Evolutionary conservation across 1,140 invertebrate genomes (phyloP).

Genomic region (Psix sp.): DNA sequence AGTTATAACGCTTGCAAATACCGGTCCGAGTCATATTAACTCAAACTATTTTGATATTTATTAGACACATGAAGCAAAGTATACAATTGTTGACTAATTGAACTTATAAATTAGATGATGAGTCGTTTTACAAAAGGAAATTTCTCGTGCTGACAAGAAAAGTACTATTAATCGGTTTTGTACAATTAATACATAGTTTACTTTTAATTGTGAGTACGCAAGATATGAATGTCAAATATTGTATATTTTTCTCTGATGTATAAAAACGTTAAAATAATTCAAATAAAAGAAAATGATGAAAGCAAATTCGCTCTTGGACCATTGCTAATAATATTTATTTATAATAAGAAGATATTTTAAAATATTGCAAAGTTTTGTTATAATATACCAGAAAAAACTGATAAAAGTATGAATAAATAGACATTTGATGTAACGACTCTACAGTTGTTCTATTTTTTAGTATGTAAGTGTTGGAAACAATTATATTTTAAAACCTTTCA

Average conservation of each 20-base stretch:
- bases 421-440: constrained; percentile 1
- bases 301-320: constrained; percentile 1
- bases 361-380: neutral
- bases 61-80: too few relatives aligned
- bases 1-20: too few relatives aligned
- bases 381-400: constrained; percentile 1
- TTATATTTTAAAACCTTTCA: too few relatives aligned
- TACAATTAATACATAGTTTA: too few relatives aligned
- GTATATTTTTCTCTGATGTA: constrained; percentile 1
- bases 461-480: too few relatives aligned
- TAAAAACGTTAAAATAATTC: too few relatives aligned
- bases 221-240: neutral
- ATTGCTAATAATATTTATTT: neutral
- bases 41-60: too few relatives aligned
- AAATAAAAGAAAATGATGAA: neutral
- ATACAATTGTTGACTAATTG: constrained; percentile 3
- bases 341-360: constrained; percentile 1
- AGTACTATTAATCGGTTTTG: neutral
- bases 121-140: too few relatives aligned
- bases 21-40: too few relatives aligned
- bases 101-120: neutral
- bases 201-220: too few relatives aligned
- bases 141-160: neutral
- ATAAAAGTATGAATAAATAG: constrained; percentile 1
- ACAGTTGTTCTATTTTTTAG: neutral